Base-by-base conservation (phyloP, 2,888 invertebrate species). In the Lycaena phlaeas region DNA sequence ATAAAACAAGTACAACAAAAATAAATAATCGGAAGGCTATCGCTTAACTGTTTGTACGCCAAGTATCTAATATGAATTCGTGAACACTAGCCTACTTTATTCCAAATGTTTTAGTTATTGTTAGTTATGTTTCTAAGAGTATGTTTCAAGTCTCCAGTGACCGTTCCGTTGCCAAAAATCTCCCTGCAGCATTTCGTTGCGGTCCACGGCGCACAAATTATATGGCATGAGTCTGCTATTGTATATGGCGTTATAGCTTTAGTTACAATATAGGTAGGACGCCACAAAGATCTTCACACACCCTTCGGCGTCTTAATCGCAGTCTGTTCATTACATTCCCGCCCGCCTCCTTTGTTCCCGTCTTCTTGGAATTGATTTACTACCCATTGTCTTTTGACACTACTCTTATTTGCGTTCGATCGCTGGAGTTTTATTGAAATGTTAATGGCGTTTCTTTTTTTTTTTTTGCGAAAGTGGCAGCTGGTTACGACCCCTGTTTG, bases 281-380 rank as follows among this genome's bases (percentile, higher is more conserved):
- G 55, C 52, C 49, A 53, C 58, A 51, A 53, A 61, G 55, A 64
- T 64, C 62, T 61, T 61, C 57, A 59, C 67, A 68, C 55, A 61
- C 57, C 60, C 59, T 62, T 56, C 55, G 57, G 64, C 62, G 59
- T 67, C 68, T 68, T 65, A 68, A 70, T 67, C 65, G 66, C 62
- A 61, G 52, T 6, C 22, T 9, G 34, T 22, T 53, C 51, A 53
- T 55, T 52, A 52, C 49, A 52, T 50, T 54, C 52, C 42, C 46
- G 36, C 42, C 43, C 56, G 56, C 63, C 61, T 70, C 63, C 61
- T 70, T 73, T 75, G 69, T 74, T 67, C 61, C 56, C 50, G 56
- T 54, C 54, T 54, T 59, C 54, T 61, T 25, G 12, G 66, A 71
- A 75, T 75, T 77, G 75, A 77, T 78, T 79, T 73, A 71, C 66